Evolutionary conservation across 2,797 vertebrate genomes (phyloP).

Genomic region (Molossus molossus): DNA sequence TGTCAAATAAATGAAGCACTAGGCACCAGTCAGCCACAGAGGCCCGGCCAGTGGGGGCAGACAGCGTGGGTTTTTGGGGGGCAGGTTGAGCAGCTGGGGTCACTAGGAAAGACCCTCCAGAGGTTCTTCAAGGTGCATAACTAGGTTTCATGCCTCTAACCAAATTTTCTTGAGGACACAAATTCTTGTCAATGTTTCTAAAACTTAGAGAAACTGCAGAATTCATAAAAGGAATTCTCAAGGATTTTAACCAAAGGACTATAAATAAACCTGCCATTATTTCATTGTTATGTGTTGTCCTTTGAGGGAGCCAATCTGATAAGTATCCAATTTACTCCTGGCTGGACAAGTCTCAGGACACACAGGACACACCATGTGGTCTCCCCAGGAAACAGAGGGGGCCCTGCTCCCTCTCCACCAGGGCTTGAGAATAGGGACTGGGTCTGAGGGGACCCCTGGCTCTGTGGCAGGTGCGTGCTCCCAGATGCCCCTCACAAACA

Average conservation of each 20-base stretch:
- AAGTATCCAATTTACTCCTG: neutral
- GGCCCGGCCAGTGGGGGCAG: neutral
- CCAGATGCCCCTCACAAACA: neutral
- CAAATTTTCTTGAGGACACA: constrained; percentile 38
- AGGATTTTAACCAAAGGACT: constrained; percentile 7
- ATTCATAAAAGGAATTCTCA: constrained; percentile 29
- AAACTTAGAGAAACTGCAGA: constrained; percentile 42
- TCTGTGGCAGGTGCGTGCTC: neutral
- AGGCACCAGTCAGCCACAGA: neutral
- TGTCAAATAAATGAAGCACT: neutral
- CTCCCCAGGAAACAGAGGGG: neutral
- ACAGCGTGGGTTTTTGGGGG: fast-evolving
- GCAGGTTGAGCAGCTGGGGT: neutral
- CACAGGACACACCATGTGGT: fast-evolving
- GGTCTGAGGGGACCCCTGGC: neutral
- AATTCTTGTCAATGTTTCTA: neutral
- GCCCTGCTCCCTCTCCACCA: neutral
- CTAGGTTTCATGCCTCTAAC: neutral
- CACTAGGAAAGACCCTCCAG: neutral
- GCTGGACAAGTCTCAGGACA: neutral
- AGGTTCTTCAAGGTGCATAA: neutral
- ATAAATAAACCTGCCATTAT: constrained; percentile 33
- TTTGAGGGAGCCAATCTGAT: neutral
- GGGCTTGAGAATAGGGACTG: neutral
- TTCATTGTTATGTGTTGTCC: neutral